These are phyloP conservation scores for Sandelia bainsii DNA, from an alignment of 2,797 vertebrate species.

Conservation along the genomic window DNA sequence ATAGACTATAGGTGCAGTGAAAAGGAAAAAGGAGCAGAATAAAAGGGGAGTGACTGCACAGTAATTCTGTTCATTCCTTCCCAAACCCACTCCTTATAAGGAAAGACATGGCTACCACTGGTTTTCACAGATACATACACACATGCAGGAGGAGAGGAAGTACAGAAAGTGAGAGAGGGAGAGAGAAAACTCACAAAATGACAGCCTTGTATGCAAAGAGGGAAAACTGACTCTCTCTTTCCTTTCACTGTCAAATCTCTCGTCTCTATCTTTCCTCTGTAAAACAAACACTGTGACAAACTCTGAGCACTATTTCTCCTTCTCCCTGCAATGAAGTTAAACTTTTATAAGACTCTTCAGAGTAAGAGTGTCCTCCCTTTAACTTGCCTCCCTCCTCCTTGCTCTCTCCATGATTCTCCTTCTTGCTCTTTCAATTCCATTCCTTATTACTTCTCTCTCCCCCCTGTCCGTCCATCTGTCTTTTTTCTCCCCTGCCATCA, in stretches of 20 bases:
- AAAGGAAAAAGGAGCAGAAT: slow-evolving; percentile 26
- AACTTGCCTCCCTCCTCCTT: not conserved
- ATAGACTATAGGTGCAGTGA: slow-evolving; percentile 2
- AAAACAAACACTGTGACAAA: slow-evolving; percentile 34
- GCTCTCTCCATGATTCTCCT: slow-evolving; percentile 21
- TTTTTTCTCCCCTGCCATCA: slow-evolving; percentile 35
- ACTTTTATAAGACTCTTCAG: slow-evolving; percentile 62
- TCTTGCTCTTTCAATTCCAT: slow-evolving; percentile 15
- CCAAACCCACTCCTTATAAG: slow-evolving; percentile 78
- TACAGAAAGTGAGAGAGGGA: slow-evolving; percentile 46
- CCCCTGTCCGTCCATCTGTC: slow-evolving; percentile 61
- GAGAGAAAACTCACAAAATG: slow-evolving; percentile 54
- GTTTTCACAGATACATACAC: slow-evolving; percentile 27
- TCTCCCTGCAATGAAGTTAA: slow-evolving; percentile 42
- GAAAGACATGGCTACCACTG: slow-evolving; percentile 61
- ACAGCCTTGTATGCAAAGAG: slow-evolving; percentile 56
- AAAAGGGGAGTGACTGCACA: slow-evolving; percentile 58
- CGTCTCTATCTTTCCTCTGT: slow-evolving; percentile 33
- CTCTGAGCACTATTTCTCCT: not conserved
- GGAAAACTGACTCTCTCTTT: slow-evolving; percentile 41
- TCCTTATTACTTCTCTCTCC: slow-evolving; percentile 1
- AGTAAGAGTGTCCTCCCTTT: slow-evolving; percentile 12
- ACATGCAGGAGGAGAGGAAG: slow-evolving; percentile 20
- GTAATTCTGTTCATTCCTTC: slow-evolving; percentile 79
- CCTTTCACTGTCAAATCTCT: slow-evolving; percentile 43